Base-by-base conservation (phyloP, 2,888 invertebrate genomes). In the Orthosia cruda region DNA sequence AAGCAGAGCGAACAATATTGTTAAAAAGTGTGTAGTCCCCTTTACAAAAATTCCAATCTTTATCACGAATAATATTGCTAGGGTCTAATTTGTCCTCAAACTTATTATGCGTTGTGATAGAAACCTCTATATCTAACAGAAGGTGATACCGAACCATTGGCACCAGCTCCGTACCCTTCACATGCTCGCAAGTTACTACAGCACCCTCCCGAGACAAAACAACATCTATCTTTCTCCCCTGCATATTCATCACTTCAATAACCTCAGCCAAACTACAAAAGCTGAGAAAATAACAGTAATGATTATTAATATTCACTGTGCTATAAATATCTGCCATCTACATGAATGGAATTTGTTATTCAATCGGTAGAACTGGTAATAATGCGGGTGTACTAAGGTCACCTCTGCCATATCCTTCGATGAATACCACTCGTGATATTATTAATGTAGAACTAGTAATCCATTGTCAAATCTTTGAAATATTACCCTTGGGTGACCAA, bases 241-340 rank as follows among this genome's bases (percentile, higher is more conserved):
- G 67, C 32, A 57, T 32, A 58, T 74, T 69, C 47, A 40, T 5
- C 32, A 68, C 68, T n/a, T 57, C 58, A 58, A 64, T 74, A 57
- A 16, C 69, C 20, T 69, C 68, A 45, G 9, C 5, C 58, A 69
- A 7, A 52, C 47, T 58, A 58, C 62, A 74, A 45, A 49, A 74
- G 49, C 26, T 61, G 26, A 68, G 40, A 4, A 64, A 74, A 50
- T 63, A 68, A 73, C 20, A 73, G 18, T 73, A 68, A 58, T 74
- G 69, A 57, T 61, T 59, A 9, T 58, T 57, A 0, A 59, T 3
- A 58, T 66, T 55, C 9, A 64, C 18, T 40, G 40, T 40, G 40
- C 40, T 40, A 40, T 40, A 1, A 1, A 40, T 40, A 9, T 40
- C 40, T 40, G 1, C 9, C 40, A n/a, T 1, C 9, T 40, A 40